Conservation (phyloP, 2,113 vertebrate species). For the Morphnarchus princeps region DNA sequence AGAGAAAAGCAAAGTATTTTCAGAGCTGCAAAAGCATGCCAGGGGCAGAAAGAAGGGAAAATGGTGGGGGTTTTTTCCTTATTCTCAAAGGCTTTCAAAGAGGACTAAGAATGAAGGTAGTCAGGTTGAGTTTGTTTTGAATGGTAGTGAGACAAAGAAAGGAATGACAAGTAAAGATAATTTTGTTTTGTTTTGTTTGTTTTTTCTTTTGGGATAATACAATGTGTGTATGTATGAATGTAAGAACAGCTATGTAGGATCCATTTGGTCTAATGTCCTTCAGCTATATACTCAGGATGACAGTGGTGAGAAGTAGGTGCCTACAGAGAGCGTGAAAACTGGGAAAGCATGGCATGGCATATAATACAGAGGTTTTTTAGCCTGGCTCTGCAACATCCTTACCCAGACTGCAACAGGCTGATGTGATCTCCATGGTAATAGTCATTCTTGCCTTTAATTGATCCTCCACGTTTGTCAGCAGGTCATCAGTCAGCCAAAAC, state of each 20-base stretch:
- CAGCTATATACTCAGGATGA: neutral
- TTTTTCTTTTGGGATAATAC: neutral
- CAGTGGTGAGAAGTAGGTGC: neutral
- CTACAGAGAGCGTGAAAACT: neutral
- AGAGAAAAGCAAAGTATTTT: neutral
- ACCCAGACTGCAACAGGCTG: neutral
- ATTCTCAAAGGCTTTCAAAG: neutral
- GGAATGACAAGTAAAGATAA: neutral
- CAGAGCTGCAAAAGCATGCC: neutral
- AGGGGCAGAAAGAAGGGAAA: neutral
- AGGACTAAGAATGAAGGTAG: neutral
- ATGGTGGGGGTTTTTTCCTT: accelerated
- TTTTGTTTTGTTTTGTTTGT: neutral
- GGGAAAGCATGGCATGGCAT: neutral
- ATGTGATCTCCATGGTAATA: neutral
- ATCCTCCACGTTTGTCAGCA: neutral
- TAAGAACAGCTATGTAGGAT: neutral
- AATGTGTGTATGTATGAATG: neutral
- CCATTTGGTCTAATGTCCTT: neutral
- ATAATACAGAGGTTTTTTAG: neutral
- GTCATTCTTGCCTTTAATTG: neutral
- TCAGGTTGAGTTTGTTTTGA: neutral
- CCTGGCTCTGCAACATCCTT: neutral
- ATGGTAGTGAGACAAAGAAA: neutral
- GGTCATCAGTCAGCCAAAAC: neutral